Percentiles rank a stretch among this genome's conserved stretches.
phyloP scores from a whole-genome alignment of 2,113 vertebrate species.

The Proterorhinus semilunaris region DNA sequence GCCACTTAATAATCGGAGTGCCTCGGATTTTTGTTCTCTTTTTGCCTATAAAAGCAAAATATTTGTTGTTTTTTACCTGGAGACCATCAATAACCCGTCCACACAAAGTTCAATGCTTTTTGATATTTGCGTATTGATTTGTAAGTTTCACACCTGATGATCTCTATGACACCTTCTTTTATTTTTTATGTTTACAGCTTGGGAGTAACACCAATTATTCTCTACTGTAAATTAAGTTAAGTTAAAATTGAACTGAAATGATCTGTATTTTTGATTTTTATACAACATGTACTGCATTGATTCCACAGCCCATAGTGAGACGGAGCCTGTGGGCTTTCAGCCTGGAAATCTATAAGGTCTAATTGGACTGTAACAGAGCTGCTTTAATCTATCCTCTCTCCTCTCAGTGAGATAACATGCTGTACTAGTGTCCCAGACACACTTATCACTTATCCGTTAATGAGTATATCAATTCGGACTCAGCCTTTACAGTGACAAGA shows the following conservation, averaged over 20 bases:
- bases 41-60: no score
- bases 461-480: conserved; percentile 30
- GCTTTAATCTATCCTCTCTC: conserved; percentile 24
- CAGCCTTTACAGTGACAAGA: not conserved
- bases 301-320: conserved; percentile 20
- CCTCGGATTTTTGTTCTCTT: no score
- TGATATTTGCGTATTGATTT: no score
- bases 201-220: not conserved
- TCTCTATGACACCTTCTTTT: no score
- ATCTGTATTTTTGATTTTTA: not conserved
- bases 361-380: conserved; percentile 25
- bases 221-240: not conserved
- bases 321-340: not conserved
- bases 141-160: no score
- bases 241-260: no score
- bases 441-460: conserved; percentile 40
- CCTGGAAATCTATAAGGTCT: conserved; percentile 31
- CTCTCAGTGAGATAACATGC: conserved; percentile 17
- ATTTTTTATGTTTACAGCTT: not conserved
- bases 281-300: conserved; percentile 10
- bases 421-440: conserved; percentile 9
- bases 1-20: no score
- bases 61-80: no score
- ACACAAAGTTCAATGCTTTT: no score
- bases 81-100: no score